Evolutionary conservation across 2,113 vertebrate species (phyloP), one percentile per base, ranked within the genome.

Genomic region (Centropus bengalensis): DNA sequence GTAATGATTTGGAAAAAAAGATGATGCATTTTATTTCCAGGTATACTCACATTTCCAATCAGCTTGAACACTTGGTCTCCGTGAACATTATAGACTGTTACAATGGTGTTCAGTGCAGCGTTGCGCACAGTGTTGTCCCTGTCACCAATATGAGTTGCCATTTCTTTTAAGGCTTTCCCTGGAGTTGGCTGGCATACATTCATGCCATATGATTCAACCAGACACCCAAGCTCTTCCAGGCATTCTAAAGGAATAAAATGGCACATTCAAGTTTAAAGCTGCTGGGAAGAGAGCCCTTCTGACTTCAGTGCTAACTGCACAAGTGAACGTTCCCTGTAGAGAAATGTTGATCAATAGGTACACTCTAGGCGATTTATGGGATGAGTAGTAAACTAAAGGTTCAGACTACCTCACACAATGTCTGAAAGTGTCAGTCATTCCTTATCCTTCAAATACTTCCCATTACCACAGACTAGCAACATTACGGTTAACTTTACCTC

Each of bases 41-140:
- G 77, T 44, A 55, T 55, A 98, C 99, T 99, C 96, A 99, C 99
- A 76, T 99, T 99, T 97, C 99, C 99, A 49, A 99, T 99, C 19
- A 99, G 98, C 96, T 99, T 99, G 98, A 99, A 99, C 95, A 99
- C 99, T 68, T 99, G 99, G 11, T 99, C 99, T 1, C 99, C 99
- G 2, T 99, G 98, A 44, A 99, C 98, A 1, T 99, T 99, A 95
- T 99, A 99, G 60, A 99, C 99, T 0, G 98, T 98, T 82, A 99
- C 98, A 8, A 99, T 99, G 12, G 99, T 99, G 97, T 99, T 99
- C 28, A 99, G 98, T 0, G 99, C 99, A 70, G 99, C 99, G 5
- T 99, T 99, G 77, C 99, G 99, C 56, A 99, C 99, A 0, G 99
- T 98, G 1, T 99, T 99, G 97, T 99, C 99, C 49, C 99, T 97